These are phyloP conservation scores for Euglossa dilemma DNA, from an alignment of 1,140 invertebrate species.

Conservation along the genomic window DNA sequence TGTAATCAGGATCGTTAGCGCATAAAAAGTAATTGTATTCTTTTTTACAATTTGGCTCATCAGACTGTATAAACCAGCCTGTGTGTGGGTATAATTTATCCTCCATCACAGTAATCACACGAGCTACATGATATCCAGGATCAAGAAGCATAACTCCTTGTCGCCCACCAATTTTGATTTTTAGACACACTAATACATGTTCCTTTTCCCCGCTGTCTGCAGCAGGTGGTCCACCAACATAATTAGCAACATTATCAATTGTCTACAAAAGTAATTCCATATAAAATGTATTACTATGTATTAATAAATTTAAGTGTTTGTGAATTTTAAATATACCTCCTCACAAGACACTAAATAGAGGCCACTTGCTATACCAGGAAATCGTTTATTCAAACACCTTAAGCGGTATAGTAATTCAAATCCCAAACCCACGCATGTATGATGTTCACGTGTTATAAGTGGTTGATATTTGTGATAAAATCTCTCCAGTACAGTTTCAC, in stretches of 20 bases:
- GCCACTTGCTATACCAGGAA: constrained; percentile 86
- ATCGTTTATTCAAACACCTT: constrained; percentile 83
- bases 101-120: constrained; percentile 93
- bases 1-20: constrained; percentile 86
- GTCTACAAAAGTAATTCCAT: constrained; percentile 71
- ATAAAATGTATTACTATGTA: not conserved
- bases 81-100: constrained; percentile 93
- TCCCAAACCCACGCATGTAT: constrained; percentile 94
- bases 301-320: not conserved
- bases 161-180: constrained; percentile 88
- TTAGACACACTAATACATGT: constrained; percentile 92
- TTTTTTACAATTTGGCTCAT: constrained; percentile 88
- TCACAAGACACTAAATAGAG: constrained; percentile 93
- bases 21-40: constrained; percentile 91
- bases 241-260: constrained; percentile 86
- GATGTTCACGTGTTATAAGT: constrained; percentile 88
- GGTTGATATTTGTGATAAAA: constrained; percentile 90
- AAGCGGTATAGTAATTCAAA: constrained; percentile 89
- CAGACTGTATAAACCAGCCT: constrained; percentile 92
- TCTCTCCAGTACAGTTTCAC: constrained; percentile 84
- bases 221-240: constrained; percentile 85
- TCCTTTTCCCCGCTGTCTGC: constrained; percentile 91
- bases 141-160: constrained; percentile 91
- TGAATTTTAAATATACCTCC: constrained; percentile 83
- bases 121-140: constrained; percentile 94